These are phyloP conservation scores for Chrysopa pallens DNA, from an alignment of 1,140 invertebrate species.

Conservation along the genomic window DNA sequence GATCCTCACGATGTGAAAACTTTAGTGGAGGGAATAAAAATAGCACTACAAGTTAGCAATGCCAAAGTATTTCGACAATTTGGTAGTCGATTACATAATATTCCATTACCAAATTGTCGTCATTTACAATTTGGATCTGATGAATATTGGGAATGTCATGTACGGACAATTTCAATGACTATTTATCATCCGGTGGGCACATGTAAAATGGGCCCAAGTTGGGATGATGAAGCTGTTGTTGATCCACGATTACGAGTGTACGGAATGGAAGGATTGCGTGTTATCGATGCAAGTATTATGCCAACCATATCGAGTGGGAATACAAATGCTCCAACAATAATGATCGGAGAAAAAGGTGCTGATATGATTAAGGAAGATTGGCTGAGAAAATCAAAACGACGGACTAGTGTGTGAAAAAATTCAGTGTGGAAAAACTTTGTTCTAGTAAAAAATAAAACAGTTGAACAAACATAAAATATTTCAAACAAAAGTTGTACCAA, in stretches of 20 bases:
- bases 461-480: too few relatives aligned
- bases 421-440: too few relatives aligned
- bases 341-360: slow-evolving; percentile 24
- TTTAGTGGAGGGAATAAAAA: slow-evolving; percentile 65
- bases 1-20: slow-evolving; percentile 57
- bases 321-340: slow-evolving; percentile 23
- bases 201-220: slow-evolving; percentile 64
- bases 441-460: too few relatives aligned
- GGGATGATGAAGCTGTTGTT: slow-evolving; percentile 60
- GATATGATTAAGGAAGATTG: slow-evolving; percentile 27
- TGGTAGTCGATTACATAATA: slow-evolving; percentile 50
- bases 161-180: slow-evolving; percentile 68
- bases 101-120: slow-evolving; percentile 61
- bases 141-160: slow-evolving; percentile 69
- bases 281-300: slow-evolving; percentile 81
- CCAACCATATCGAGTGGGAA: slow-evolving; percentile 45
- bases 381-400: slow-evolving; percentile 7
- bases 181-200: slow-evolving; percentile 71
- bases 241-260: slow-evolving; percentile 61
- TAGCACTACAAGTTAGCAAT: slow-evolving; percentile 48
- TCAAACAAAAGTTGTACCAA: too few relatives aligned
- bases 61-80: slow-evolving; percentile 66
- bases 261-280: slow-evolving; percentile 55
- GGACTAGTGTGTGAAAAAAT: too few relatives aligned
- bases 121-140: slow-evolving; percentile 53